Percentiles rank a stretch among this genome's conserved stretches.
phyloP scores from a whole-genome alignment of 2,888 invertebrate species.

The Alloscopus bannaensis region DNA sequence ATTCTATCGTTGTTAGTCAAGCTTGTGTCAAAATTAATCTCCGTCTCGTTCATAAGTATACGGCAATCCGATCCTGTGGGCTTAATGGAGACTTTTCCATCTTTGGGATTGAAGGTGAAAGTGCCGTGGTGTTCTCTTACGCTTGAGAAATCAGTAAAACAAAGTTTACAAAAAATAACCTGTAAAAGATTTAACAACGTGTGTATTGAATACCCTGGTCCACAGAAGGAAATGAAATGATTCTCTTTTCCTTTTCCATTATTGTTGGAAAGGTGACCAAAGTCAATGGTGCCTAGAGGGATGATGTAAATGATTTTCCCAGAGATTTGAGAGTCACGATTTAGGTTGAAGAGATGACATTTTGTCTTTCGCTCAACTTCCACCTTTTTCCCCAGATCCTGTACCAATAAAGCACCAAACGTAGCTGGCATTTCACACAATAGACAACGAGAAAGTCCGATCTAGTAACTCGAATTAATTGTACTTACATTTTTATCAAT shows the following conservation, averaged over 20 bases:
- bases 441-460: neutral
- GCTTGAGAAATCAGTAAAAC: conserved; percentile 74
- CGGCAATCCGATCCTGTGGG: conserved; percentile 75
- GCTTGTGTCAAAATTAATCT: conserved; percentile 75
- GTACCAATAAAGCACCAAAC: neutral
- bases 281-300: conserved; percentile 75
- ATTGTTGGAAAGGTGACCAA: conserved; percentile 75
- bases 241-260: conserved; percentile 74
- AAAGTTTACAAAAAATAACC: neutral
- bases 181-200: neutral
- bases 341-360: conserved; percentile 79
- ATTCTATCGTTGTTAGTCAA: conserved; percentile 78
- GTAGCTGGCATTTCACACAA: neutral
- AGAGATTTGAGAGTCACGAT: conserved; percentile 78
- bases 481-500: conserved; percentile 66
- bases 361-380: conserved; percentile 75
- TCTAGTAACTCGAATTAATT: neutral
- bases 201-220: conserved; percentile 29
- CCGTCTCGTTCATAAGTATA: conserved; percentile 78
- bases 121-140: conserved; percentile 77
- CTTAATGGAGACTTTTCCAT: conserved; percentile 74
- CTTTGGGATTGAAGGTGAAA: conserved; percentile 74
- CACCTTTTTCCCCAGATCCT: conserved; percentile 56
- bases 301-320: conserved; percentile 78
- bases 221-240: conserved; percentile 40